phyloP scores from a whole-genome alignment of 2,797 vertebrate species.

The Eulemur rubriventer region DNA sequence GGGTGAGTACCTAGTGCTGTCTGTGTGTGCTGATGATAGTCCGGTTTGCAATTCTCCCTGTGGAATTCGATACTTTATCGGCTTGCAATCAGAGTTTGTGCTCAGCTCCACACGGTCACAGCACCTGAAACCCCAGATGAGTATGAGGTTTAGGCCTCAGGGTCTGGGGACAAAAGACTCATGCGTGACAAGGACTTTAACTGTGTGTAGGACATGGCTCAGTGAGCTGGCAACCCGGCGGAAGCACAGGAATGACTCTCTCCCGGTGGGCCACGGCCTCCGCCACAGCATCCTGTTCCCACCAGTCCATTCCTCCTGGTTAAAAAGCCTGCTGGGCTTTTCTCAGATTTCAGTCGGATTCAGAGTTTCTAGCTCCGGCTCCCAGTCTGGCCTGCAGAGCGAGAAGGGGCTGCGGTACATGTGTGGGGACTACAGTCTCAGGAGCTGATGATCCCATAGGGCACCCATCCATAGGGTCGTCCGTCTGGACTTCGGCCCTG shows the following conservation, averaged over 20 bases:
- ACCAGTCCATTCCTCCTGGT: not conserved
- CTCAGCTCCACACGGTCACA: conserved; percentile 39
- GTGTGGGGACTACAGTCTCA: not conserved
- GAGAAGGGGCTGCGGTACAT: not conserved
- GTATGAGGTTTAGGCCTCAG: not conserved
- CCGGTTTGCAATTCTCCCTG: not conserved
- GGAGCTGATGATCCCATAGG: not conserved
- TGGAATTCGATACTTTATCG: conserved; percentile 52
- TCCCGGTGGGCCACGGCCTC: accelerated
- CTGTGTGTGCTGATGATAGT: not conserved
- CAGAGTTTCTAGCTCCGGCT: not conserved
- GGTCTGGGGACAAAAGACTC: not conserved
- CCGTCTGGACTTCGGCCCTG: not conserved
- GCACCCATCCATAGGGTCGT: not conserved
- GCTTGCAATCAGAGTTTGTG: conserved; percentile 49
- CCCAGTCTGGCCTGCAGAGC: not conserved
- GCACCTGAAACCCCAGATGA: not conserved
- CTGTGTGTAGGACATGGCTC: not conserved
- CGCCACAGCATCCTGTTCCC: not conserved
- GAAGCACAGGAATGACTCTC: not conserved
- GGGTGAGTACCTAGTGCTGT: not conserved
- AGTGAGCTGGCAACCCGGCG: not conserved
- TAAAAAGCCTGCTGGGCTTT: not conserved
- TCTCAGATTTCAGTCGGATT: not conserved
- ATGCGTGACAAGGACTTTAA: not conserved